phyloP scores from a whole-genome alignment of 2,888 invertebrate genomes.

The Acleris holmiana region DNA sequence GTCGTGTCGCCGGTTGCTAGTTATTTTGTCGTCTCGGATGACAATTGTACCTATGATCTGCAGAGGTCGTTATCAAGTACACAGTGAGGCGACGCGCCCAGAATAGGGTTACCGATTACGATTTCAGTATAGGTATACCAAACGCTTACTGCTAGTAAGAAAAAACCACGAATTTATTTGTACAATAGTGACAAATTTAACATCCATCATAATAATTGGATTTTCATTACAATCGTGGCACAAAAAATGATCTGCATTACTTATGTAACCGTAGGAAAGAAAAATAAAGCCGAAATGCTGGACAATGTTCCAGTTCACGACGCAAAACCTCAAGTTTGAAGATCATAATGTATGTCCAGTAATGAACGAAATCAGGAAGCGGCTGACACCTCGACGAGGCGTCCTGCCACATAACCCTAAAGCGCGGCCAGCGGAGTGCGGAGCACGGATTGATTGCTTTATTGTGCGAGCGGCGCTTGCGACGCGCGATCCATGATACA shows the following conservation, averaged over 20 bases:
- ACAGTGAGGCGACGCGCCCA: background rate
- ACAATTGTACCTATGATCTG: constrained; percentile 32
- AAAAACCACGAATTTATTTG: no score
- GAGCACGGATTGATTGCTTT: constrained; percentile 79
- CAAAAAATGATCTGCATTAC: no score
- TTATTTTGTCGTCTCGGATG: constrained; percentile 37
- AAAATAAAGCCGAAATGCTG: no score
- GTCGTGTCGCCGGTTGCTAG: constrained; percentile 33
- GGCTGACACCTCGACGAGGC: background rate
- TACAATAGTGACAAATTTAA: no score
- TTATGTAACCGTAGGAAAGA: no score
- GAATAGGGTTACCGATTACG: background rate
- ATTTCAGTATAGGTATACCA: no score
- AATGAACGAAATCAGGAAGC: constrained; percentile 22
- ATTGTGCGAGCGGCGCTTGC: constrained; percentile 67
- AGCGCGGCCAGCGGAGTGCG: constrained; percentile 46
- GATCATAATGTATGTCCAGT: constrained; percentile 24
- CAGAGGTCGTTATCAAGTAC: constrained; percentile 14
- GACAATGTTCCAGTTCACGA: no score
- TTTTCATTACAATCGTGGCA: no score
- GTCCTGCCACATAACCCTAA: constrained; percentile 37
- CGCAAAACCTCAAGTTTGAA: background rate
- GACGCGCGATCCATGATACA: constrained; percentile 81
- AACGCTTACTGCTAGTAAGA: no score
- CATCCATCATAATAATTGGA: no score